Conservation (phyloP, 1,140 invertebrate genomes). For the Copidosoma floridanum region DNA sequence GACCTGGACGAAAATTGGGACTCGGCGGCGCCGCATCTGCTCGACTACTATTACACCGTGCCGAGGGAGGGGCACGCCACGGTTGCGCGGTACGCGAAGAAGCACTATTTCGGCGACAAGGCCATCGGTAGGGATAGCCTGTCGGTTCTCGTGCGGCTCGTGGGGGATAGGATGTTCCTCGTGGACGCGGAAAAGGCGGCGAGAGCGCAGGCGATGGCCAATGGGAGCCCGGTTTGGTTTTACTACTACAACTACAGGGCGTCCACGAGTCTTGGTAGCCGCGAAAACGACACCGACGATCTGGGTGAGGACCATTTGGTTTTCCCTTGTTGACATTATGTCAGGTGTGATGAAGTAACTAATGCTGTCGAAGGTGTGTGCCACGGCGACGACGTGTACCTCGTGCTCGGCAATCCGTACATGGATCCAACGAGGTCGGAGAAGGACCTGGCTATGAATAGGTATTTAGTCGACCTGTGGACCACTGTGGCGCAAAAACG, state of each 20-base stretch:
- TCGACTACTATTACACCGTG: neutral
- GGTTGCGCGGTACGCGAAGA: neutral
- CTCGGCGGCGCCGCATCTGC: neutral
- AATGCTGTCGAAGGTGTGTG: too few relatives aligned
- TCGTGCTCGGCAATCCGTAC: neutral
- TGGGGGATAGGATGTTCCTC: neutral
- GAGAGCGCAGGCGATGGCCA: neutral
- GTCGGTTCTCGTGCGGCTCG: neutral
- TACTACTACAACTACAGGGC: neutral
- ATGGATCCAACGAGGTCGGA: neutral
- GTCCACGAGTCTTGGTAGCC: neutral
- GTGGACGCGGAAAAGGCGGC: neutral
- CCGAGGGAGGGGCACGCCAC: neutral
- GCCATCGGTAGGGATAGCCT: neutral
- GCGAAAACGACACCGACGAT: neutral
- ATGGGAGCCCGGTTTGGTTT: neutral
- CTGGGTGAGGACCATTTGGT: neutral
- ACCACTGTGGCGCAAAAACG: neutral
- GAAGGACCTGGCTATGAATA: neutral
- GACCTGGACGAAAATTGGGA: neutral
- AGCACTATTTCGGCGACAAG: neutral
- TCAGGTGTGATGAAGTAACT: neutral
- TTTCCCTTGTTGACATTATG: neutral
- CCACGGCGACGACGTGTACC: neutral
- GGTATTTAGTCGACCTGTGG: neutral